Evolutionary conservation across 2,113 vertebrate genomes (phyloP).

Genomic region (Raja brachyura): DNA sequence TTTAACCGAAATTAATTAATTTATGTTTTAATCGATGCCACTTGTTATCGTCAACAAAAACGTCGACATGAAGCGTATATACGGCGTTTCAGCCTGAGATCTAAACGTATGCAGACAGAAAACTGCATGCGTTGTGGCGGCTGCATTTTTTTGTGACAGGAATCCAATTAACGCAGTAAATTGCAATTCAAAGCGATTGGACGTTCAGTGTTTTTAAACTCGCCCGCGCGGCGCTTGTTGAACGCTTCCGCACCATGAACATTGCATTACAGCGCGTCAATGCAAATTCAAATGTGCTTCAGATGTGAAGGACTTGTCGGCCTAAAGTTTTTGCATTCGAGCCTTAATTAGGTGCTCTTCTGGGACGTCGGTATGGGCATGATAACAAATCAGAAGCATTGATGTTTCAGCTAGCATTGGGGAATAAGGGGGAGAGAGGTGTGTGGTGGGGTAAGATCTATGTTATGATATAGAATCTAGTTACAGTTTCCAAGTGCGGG

Average conservation of each 20-base stretch:
- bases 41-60: neutral
- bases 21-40: neutral
- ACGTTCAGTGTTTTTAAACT: neutral
- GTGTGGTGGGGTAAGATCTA: neutral
- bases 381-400: neutral
- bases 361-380: neutral
- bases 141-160: neutral
- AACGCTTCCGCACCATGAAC: neutral
- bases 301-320: neutral
- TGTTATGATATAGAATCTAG: neutral
- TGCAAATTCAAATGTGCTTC: neutral
- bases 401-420: neutral
- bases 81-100: neutral
- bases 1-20: neutral
- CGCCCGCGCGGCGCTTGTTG: neutral
- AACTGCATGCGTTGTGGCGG: neutral
- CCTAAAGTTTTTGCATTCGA: neutral
- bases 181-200: neutral
- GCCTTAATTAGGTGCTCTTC: neutral
- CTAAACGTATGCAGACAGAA: neutral
- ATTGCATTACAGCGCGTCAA: neutral
- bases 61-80: neutral
- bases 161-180: neutral
- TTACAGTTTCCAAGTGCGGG: neutral
- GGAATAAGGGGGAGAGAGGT: neutral